These are phyloP conservation scores for Heterotilapia buettikoferi DNA, from an alignment of 2,113 vertebrate species.

Conservation along the genomic window DNA sequence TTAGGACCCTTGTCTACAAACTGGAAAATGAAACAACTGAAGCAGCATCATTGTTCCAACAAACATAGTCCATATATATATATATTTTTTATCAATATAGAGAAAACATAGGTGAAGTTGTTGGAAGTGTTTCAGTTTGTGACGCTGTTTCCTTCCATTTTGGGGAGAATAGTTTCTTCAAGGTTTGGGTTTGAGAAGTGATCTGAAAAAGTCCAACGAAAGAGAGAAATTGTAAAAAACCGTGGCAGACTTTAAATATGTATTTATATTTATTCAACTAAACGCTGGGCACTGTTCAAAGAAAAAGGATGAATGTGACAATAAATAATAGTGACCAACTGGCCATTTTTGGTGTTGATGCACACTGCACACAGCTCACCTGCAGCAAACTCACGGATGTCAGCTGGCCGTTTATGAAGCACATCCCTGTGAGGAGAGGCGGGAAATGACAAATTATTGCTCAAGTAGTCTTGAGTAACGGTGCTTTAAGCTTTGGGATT, in stretches of 20 bases:
- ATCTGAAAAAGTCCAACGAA: conserved; percentile 46
- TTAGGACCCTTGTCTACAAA: not conserved
- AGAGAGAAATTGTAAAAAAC: not conserved
- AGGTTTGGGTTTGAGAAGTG: conserved; percentile 66
- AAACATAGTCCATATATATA: not conserved
- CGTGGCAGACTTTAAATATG: not conserved
- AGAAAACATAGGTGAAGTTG: not conserved
- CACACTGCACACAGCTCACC: conserved; percentile 34
- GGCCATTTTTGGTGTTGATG: not conserved
- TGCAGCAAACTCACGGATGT: conserved; percentile 69
- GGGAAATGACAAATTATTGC: not conserved
- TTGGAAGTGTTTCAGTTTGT: conserved; percentile 2
- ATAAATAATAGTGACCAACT: not conserved
- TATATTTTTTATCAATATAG: not conserved
- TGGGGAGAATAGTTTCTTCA: not conserved
- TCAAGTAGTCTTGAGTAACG: not conserved
- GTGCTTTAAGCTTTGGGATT: not conserved
- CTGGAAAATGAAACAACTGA: not conserved
- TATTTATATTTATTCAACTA: not conserved
- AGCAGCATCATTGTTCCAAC: not conserved
- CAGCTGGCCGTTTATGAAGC: conserved; percentile 60
- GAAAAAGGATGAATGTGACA: not conserved
- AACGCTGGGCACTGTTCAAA: not conserved
- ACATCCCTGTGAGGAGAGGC: conserved; percentile 46
- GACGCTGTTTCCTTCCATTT: conserved; percentile 11